Conservation (phyloP, 2,113 vertebrate species). For the Miniopterus natalensis region DNA sequence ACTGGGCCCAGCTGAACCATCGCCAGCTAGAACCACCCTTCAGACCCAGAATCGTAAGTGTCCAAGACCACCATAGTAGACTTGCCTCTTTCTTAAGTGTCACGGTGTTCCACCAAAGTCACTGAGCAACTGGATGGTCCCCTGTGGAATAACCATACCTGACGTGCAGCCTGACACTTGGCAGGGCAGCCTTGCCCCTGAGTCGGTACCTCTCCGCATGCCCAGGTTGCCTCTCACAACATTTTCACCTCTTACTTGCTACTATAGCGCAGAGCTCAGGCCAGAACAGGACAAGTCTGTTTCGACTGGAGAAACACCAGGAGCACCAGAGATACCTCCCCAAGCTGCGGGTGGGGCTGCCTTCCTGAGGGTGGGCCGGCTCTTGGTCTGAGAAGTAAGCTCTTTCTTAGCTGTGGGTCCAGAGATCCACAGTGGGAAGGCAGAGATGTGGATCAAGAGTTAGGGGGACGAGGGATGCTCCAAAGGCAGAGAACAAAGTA, state of each 20-base stretch:
- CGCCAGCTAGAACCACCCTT: constrained; percentile 96
- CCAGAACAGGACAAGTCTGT: neutral
- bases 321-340: neutral
- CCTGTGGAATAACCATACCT: neutral
- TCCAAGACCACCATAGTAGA: neutral
- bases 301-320: neutral
- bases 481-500: neutral
- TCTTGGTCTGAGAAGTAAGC: neutral
- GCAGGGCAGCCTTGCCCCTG: no score
- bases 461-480: neutral
- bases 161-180: neutral
- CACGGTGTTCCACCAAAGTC: neutral
- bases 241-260: neutral
- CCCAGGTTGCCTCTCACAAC: neutral
- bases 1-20: constrained; percentile 95
- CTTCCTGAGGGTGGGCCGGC: neutral
- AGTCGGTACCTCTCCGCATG: neutral
- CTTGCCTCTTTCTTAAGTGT: neutral
- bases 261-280: neutral
- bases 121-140: neutral
- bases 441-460: neutral
- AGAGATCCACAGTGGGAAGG: neutral
- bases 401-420: neutral
- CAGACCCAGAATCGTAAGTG: constrained; percentile 96
- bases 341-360: neutral